Conservation (phyloP, 2,113 vertebrate genomes). For the Hassar affinis region DNA sequence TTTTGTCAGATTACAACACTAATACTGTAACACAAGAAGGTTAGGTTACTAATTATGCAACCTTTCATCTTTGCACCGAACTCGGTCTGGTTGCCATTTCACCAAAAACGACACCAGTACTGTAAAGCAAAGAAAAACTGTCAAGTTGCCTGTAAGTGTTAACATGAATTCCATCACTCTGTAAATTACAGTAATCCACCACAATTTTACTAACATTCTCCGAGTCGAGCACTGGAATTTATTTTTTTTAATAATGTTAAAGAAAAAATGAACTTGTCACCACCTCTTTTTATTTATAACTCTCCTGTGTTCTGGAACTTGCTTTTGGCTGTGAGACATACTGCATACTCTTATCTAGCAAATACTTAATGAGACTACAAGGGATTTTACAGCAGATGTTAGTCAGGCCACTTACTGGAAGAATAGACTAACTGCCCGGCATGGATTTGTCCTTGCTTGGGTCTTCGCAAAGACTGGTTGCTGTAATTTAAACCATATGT, state of each 20-base stretch:
- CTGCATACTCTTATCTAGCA: constrained; percentile 4
- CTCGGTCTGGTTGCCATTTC: background rate
- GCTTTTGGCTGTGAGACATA: constrained; percentile 19
- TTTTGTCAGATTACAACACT: background rate
- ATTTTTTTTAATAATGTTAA: constrained; percentile 51
- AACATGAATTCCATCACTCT: background rate
- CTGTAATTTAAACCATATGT: constrained; percentile 58
- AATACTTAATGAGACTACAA: background rate
- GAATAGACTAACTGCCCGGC: constrained; percentile 30
- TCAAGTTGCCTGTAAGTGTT: background rate
- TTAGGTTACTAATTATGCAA: background rate
- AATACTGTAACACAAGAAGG: background rate
- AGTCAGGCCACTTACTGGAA: constrained; percentile 12
- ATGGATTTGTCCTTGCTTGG: constrained; percentile 63
- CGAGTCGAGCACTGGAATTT: constrained; percentile 63
- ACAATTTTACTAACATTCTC: constrained; percentile 17
- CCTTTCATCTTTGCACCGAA: background rate
- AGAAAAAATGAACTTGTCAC: constrained; percentile 13
- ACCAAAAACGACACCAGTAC: background rate
- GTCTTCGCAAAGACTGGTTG: constrained; percentile 60
- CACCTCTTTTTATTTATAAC: constrained; percentile 34
- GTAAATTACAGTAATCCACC: background rate
- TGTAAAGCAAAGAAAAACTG: background rate
- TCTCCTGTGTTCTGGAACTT: constrained; percentile 6
- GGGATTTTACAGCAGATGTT: background rate